Evolutionary conservation across 2,888 invertebrate genomes (phyloP).

Genomic region (Oligia strigilis): DNA sequence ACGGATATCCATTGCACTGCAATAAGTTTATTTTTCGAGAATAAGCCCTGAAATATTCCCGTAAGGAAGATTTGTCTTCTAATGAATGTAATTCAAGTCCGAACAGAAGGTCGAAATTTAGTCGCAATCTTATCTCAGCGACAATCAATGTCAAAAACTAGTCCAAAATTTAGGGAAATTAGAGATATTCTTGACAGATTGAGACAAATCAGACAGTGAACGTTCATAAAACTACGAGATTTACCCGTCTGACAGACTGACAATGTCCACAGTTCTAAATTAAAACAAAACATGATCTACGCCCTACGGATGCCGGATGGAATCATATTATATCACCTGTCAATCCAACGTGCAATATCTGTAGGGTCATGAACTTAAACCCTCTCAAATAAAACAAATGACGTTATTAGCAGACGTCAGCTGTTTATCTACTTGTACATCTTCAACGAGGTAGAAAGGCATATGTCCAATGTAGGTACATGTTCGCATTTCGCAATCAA

Average conservation of each 20-base stretch:
- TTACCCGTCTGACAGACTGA: background rate
- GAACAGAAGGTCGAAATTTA: too few species aligned
- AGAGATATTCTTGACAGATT: too few species aligned
- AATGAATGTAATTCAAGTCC: background rate
- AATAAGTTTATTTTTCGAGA: background rate
- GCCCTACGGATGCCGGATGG: background rate
- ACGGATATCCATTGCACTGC: background rate
- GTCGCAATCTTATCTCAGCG: too few species aligned
- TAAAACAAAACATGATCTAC: too few species aligned
- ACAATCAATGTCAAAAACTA: too few species aligned
- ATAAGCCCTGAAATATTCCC: background rate
- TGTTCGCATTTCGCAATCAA: background rate
- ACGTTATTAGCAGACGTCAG: constrained; percentile 39
- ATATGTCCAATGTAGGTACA: background rate
- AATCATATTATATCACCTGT: background rate
- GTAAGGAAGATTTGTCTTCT: background rate
- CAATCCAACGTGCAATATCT: background rate
- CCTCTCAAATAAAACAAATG: constrained; percentile 16
- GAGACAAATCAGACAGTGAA: too few species aligned
- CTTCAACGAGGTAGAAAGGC: constrained; percentile 17
- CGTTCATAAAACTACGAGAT: too few species aligned
- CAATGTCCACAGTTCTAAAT: background rate
- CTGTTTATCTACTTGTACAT: constrained; percentile 54
- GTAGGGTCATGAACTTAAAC: background rate
- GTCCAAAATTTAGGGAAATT: too few species aligned